These are phyloP conservation scores for Tychaedon coryphoeus DNA, from an alignment of 2,113 vertebrate species.

Conservation along the genomic window DNA sequence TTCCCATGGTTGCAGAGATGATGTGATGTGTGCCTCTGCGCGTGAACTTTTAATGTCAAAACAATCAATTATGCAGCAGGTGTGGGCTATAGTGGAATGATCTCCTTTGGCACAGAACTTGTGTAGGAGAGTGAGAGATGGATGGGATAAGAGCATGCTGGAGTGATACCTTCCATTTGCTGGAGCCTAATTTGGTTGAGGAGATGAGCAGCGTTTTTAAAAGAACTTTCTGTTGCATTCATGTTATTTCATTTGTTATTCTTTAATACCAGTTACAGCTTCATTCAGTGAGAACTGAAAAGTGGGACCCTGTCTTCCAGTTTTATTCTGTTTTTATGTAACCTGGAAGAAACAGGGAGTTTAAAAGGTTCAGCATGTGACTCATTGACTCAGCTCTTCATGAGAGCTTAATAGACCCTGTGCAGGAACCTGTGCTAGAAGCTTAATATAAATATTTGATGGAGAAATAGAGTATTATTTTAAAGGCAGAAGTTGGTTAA, in stretches of 20 bases:
- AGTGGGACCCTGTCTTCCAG: neutral
- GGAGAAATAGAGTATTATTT: neutral
- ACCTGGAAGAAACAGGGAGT: neutral
- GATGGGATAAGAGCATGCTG: neutral
- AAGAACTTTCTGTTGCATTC: neutral
- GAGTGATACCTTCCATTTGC: neutral
- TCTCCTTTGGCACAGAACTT: neutral
- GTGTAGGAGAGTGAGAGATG: neutral
- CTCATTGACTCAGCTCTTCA: neutral
- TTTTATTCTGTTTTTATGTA: neutral
- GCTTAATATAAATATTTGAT: constrained; percentile 39
- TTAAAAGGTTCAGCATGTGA: neutral
- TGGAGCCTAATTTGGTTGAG: neutral
- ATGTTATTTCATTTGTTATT: neutral
- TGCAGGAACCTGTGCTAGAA: constrained; percentile 11
- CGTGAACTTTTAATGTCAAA: constrained; percentile 39
- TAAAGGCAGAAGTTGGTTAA: constrained; percentile 1
- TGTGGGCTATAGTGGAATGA: neutral
- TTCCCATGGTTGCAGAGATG: neutral
- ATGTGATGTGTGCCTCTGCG: neutral
- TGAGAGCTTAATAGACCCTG: neutral
- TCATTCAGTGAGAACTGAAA: neutral
- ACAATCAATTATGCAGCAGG: constrained; percentile 20
- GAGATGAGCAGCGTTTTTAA: neutral
- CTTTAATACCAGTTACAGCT: neutral